Conservation (phyloP, 2,113 vertebrate species). For the Phalacrocorax aristotelis region DNA sequence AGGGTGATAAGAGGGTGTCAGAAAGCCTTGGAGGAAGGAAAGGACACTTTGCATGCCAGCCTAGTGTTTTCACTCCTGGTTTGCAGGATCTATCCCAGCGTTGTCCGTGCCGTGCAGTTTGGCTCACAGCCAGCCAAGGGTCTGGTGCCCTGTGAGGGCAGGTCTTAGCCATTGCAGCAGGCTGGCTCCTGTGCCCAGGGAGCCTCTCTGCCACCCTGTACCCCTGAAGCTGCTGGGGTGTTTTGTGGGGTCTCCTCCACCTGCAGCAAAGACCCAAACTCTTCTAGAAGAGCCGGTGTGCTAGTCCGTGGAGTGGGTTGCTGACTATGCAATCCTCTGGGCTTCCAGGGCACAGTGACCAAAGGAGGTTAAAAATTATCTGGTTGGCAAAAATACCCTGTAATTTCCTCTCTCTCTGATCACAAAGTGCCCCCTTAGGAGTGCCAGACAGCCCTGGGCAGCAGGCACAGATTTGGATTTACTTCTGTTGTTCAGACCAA, state of each 20-base stretch:
- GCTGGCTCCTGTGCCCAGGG: background rate
- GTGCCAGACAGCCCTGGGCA: constrained; percentile 22
- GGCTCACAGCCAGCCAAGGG: background rate
- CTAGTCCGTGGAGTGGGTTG: background rate
- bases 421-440: constrained; percentile 2
- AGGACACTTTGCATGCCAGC: background rate
- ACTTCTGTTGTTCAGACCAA: constrained; percentile 62
- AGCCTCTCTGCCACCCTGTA: background rate
- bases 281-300: background rate
- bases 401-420: constrained; percentile 16
- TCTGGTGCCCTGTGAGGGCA: background rate
- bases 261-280: background rate
- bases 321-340: background rate
- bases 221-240: background rate
- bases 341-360: background rate
- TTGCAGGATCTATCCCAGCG: background rate
- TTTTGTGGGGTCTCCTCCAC: background rate
- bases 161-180: background rate
- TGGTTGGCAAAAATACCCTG: background rate
- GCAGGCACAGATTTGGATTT: constrained; percentile 44
- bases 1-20: constrained; percentile 37
- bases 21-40: background rate
- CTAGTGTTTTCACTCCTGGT: background rate
- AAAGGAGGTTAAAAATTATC: constrained; percentile 35
- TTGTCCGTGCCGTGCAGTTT: rapidly evolving